Base-by-base conservation (phyloP, 2,113 vertebrate species). In the Eublepharis macularius region DNA sequence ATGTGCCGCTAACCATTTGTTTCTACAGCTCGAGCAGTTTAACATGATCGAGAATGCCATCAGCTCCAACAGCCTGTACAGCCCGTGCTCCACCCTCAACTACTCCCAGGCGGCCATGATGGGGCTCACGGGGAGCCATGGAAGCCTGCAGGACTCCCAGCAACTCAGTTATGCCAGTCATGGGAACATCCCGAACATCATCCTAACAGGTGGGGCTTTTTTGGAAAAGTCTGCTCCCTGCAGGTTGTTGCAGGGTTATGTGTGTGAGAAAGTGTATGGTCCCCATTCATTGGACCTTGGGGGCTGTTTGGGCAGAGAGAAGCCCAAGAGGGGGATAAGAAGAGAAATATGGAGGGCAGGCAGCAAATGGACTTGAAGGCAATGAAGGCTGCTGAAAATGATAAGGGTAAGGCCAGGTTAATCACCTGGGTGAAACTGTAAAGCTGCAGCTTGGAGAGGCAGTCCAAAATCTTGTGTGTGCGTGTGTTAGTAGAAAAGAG, bases 91-190 rank as follows among this genome's bases (percentile, higher is more conserved):
- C 88, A 98, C 99, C 6, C 98, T 99, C 74, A 98, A 98, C 97
- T 99, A 99, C 94, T 98, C 98, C 0, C 98, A 99, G 95, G 99
- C 98, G 0, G 98, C 98, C 83, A 98, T 99, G 98, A 99, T 99
- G 98, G 98, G 98, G n/a, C 97, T 99, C 32, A 97, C 97, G 0
- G 98, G 98, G 74, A 98, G 98, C 84, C 96, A 95, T 0, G 87
- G 95, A 89, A 97, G 96, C 95, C 95, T 99, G 76, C 98, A 97
- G 43, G 98, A 99, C 90, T 87, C 97, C 0, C 97, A 98, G 93
- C 98, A 97, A 86, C 97, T 99, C 0, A 94, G 94, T 85, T 99
- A 98, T 94, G 95, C 97, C 94, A 97, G 95, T 96, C 99, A 99
- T 49, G 89, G 98, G 81, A 97, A 98, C 95, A 99, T 99, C 96